A percentile compares a stretch with the other conserved stretches of the same genome.
Conservation (phyloP, 2,113 vertebrate species). For the Peromyscus californicus region DNA sequence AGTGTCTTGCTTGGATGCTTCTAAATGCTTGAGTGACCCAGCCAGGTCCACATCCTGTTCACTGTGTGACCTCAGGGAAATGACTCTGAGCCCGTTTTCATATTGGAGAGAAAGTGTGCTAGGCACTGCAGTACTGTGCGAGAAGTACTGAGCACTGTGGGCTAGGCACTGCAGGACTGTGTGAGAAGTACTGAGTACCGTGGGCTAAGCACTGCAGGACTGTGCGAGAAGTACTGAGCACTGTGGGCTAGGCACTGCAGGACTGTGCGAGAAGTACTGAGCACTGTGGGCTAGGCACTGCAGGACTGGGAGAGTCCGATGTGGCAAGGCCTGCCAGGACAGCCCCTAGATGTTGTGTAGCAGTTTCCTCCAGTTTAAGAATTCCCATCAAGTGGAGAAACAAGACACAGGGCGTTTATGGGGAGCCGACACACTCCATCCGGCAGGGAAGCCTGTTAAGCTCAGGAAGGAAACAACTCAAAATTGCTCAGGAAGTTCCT, state of each 20-base stretch:
- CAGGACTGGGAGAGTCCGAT: background rate
- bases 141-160: no score
- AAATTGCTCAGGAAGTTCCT: background rate
- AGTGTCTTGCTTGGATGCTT: background rate
- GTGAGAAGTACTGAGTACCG: background rate
- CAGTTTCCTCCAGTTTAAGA: background rate
- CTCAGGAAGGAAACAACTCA: background rate
- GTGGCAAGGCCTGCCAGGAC: background rate
- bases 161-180: background rate
- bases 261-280: no score
- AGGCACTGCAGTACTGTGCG: no score
- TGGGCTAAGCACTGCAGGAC: background rate
- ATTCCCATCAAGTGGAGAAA: background rate
- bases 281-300: background rate
- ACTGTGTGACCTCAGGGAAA: background rate
- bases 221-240: background rate
- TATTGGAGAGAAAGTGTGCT: background rate
- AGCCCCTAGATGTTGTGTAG: background rate
- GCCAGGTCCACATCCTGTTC: background rate
- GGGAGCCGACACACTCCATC: background rate
- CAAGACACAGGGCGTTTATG: background rate
- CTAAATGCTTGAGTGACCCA: background rate
- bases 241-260: no score
- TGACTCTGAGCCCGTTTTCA: background rate
- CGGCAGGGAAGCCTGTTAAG: background rate